Percentiles rank a stretch among this genome's conserved stretches.
Conservation (phyloP, 2,888 invertebrate genomes). For the Drosophila neoperkinsi region DNA sequence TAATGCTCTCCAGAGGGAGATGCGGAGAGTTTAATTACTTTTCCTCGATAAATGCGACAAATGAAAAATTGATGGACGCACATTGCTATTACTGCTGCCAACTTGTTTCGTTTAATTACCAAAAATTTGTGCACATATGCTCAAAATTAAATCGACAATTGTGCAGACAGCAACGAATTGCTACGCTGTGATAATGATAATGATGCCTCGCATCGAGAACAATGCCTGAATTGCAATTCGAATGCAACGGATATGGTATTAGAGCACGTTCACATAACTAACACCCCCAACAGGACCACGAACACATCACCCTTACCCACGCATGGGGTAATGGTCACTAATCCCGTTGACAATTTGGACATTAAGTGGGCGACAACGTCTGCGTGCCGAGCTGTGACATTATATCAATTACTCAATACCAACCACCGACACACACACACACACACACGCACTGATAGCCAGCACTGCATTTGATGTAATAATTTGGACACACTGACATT, state of each 20-base stretch:
- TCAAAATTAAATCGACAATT: conserved; percentile 70
- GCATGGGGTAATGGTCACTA: conserved; percentile 48
- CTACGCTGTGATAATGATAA: conserved; percentile 63
- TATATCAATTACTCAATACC: conserved; percentile 76
- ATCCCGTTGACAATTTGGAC: conserved; percentile 75
- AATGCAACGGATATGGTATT: conserved; percentile 60
- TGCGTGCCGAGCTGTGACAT: conserved; percentile 54
- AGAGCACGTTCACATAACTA: conserved; percentile 48
- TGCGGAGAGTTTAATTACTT: conserved; percentile 57
- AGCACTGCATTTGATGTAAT: conserved; percentile 81
- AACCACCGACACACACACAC: conserved; percentile 31
- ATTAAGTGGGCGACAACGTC: conserved; percentile 72
- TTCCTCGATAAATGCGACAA: conserved; percentile 21
- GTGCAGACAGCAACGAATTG: conserved; percentile 28
- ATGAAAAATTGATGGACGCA: conserved; percentile 59
- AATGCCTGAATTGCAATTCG: conserved; percentile 21
- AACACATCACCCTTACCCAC: neutral
- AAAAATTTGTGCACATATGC: conserved; percentile 76
- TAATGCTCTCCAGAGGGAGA: conserved; percentile 1
- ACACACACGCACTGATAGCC: conserved; percentile 24
- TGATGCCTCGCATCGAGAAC: conserved; percentile 38
- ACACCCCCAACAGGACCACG: neutral
- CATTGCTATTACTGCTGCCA: conserved; percentile 12
- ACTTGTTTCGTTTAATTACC: conserved; percentile 66
- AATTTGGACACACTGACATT: conserved; percentile 74